Evolutionary conservation across 2,888 invertebrate genomes (phyloP), one percentile per base, ranked within the genome.

Genomic region (Diloba caeruleocephala): DNA sequence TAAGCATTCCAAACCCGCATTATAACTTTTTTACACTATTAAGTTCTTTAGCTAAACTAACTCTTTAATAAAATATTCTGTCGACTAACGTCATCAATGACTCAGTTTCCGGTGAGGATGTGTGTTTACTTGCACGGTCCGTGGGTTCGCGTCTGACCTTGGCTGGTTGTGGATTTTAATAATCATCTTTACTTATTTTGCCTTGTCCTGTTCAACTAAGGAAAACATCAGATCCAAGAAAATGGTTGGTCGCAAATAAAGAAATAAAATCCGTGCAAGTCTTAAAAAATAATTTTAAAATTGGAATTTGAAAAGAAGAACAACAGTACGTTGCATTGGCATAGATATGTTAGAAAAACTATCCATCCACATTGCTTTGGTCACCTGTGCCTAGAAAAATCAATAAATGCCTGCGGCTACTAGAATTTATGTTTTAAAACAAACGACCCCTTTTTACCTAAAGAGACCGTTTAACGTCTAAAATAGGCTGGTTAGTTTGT

Each of bases 101-200:
- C 45, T 71, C 72, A 68, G 71, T 72, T 68, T 71, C 72, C 71
- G 70, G 55, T 28, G 49, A 72, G 69, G 71, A 71, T 71, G 62
- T 70, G 46, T 71, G 53, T 61, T 44, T 64, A 29, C 52, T 66
- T 68, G 59, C 72, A 71, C 59, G 71, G 70, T 72, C 64, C 36
- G 69, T 62, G 69, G 61, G 65, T 64, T 64, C 41, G 38, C 54
- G 46, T 26, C 45, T 58, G 69, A 68, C 70, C 70, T 71, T 71
- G 63, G 55, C 38, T 12, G 17, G 14, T 43, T 65, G 61, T 62
- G 66, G 60, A 52, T 61, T 61, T 62, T 53, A 62, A 62, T 52
- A 52, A 59, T 62, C 31, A 53, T 62, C 42, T 59, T 59, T 62
- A 59, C 64, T 62, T 64, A 42, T 31, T 17, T 65, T 29, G 13